A percentile compares a stretch with the other conserved stretches of the same genome.
These are phyloP conservation scores for Misgurnus mizolepis DNA, from an alignment of 2,113 vertebrate species.

Conservation along the genomic window DNA sequence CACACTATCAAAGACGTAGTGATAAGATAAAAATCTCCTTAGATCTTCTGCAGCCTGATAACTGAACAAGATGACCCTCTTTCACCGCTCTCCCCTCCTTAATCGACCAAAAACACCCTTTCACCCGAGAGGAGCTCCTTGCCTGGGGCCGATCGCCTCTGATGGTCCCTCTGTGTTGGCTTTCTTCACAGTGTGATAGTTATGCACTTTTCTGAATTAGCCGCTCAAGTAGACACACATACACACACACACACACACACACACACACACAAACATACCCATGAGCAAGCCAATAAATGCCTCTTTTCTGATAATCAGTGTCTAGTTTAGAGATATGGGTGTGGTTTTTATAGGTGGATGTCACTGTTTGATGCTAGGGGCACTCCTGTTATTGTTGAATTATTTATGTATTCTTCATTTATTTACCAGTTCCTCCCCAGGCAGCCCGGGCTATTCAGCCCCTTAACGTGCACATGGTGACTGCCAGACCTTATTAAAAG, in stretches of 20 bases:
- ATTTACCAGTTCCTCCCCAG: background rate
- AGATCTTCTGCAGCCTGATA: slow-evolving; percentile 28
- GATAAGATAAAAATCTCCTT: slow-evolving; percentile 17
- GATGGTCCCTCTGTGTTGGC: slow-evolving; percentile 23
- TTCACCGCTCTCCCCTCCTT: slow-evolving; percentile 20
- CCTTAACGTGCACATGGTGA: slow-evolving; percentile 14
- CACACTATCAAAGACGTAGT: slow-evolving; percentile 7
- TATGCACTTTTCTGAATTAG: slow-evolving; percentile 34
- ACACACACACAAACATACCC: slow-evolving; percentile 33
- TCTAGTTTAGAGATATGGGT: slow-evolving; percentile 4
- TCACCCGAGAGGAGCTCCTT: slow-evolving; percentile 33
- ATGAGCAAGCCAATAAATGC: background rate
- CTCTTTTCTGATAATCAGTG: slow-evolving; percentile 15
- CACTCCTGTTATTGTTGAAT: slow-evolving; percentile 29
- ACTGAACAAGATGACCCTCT: slow-evolving; percentile 32
- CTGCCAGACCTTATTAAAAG: slow-evolving; percentile 21
- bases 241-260: slow-evolving; percentile 9
- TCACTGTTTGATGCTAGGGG: slow-evolving; percentile 32
- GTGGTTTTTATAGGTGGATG: slow-evolving; percentile 14
- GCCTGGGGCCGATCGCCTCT: slow-evolving; percentile 26
- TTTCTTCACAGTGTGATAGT: slow-evolving; percentile 49
- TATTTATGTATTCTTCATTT: slow-evolving; percentile 13
- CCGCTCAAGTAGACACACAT: background rate
- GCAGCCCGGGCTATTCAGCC: background rate
- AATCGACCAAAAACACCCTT: slow-evolving; percentile 30